Conservation (phyloP, 2,113 vertebrate species). For the Solenodon paradoxus region DNA sequence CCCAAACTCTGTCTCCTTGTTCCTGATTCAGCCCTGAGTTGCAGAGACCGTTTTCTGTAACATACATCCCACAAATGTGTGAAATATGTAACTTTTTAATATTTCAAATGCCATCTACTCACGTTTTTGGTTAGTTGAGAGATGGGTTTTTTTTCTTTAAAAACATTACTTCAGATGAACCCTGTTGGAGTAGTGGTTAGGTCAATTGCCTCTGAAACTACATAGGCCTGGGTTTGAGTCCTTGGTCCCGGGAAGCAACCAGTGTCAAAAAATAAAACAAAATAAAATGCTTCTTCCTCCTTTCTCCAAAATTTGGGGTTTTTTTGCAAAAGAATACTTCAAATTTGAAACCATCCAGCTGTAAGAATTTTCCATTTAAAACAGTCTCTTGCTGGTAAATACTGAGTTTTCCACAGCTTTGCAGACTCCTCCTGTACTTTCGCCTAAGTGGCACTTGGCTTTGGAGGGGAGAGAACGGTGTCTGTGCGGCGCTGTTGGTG, state of each 20-base stretch:
- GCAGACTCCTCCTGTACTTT: not conserved
- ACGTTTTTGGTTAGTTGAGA: not conserved
- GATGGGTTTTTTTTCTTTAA: not conserved
- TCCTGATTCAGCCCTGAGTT: no score
- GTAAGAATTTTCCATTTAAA: not conserved
- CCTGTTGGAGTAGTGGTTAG: no score
- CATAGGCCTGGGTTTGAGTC: no score
- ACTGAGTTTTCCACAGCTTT: not conserved
- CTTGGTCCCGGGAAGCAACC: no score
- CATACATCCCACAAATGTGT: not conserved
- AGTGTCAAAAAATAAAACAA: no score
- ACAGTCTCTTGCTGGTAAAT: not conserved
- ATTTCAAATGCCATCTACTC: not conserved
- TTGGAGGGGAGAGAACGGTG: not conserved
- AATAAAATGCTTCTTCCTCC: no score
- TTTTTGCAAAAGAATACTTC: no score
- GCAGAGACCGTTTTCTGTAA: no score
- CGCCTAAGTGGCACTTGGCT: not conserved
- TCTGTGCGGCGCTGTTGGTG: not conserved
- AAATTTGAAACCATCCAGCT: not conserved
- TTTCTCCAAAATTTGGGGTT: no score
- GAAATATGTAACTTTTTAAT: not conserved
- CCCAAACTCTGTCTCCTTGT: no score
- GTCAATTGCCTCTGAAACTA: no score
- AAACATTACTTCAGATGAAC: no score